Evolutionary conservation across 1,140 invertebrate genomes (phyloP).

Genomic region (Hydropsyche tenuis): DNA sequence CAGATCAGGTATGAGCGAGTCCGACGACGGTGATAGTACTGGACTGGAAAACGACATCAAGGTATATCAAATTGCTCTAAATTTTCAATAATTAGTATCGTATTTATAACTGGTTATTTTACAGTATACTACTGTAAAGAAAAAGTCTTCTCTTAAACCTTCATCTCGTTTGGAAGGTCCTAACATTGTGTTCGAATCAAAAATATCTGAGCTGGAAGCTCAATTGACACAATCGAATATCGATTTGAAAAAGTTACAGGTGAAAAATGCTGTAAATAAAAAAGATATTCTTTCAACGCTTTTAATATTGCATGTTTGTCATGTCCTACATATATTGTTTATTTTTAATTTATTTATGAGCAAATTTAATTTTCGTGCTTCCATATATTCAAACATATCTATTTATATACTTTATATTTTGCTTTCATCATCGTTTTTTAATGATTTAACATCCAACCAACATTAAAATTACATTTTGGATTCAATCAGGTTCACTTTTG

Average conservation of each 20-base stretch:
- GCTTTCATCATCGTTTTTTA: not conserved
- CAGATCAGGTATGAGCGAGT: slow-evolving; percentile 55
- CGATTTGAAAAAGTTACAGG: slow-evolving; percentile 73
- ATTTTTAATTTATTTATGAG: not conserved
- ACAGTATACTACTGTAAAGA: slow-evolving; percentile 46
- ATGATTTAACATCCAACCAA: too few species aligned
- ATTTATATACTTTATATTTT: too few species aligned
- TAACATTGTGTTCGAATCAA: slow-evolving; percentile 79
- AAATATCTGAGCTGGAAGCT: slow-evolving; percentile 82
- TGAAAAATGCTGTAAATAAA: slow-evolving; percentile 38
- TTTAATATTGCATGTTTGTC: slow-evolving; percentile 2
- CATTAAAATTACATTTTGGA: too few species aligned
- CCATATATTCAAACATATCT: too few species aligned
- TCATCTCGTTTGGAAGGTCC: slow-evolving; percentile 61
- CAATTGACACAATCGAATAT: slow-evolving; percentile 78
- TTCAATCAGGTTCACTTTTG: too few species aligned
- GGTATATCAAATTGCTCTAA: slow-evolving; percentile 50
- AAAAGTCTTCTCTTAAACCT: slow-evolving; percentile 53
- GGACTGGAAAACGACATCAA: slow-evolving; percentile 60
- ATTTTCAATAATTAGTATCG: not conserved
- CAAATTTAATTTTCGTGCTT: too few species aligned
- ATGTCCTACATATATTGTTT: not conserved
- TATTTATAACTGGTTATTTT: slow-evolving; percentile 30
- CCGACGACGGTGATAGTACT: slow-evolving; percentile 60
- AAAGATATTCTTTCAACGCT: not conserved